Evolutionary conservation across 1,140 invertebrate species (phyloP), one percentile per base, ranked within the genome.

Genomic region (Drosophila yakuba): DNA sequence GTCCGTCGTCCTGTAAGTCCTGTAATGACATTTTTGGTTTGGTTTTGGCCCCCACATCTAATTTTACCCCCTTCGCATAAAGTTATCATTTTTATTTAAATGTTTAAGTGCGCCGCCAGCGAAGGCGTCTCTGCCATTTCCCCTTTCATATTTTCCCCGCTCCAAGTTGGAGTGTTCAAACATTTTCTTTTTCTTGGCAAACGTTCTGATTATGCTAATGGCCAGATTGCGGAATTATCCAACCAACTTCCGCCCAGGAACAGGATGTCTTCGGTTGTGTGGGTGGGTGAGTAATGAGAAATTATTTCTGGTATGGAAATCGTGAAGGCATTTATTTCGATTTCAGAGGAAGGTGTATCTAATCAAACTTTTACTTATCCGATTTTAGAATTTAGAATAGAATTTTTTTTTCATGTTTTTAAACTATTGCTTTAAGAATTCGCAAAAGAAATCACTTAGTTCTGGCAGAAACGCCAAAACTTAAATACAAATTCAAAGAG

Each of bases 1-100:
- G 79, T 83, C 72, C 77, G 76, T 41, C 55, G 55, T 55, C 57
- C 28, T 39, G 45, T 25, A 35, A 72, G 66, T 84, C 68, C 66
- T 78, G 80, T 89, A 89, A 89, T 89, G 84, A 89, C 84, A 89
- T 89, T 89, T 89, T 61, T 47, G 54, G 71, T 74, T 80, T 80
- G 4, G 4, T 3, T 32, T 10, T 32, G 55, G 56, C 47, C 63
- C 63, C 57, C 58, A 45, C 67, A 59, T 44, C 61, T 78, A 45
- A 78, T 58, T 77, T 89, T 74, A 90, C 83, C 83, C 80, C 68
- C 68, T 83, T 82, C 85, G 80, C 84, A 89, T 84, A 89, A 89
- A 89, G 85, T 89, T 89, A 90, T 89, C 77, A 89, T 89, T 84
- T 89, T 90, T 89, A 89, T 89, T 89, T 89, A 89, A 89, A 89